Conservation (phyloP, 2,888 invertebrate genomes). For the Dione vanillae region DNA sequence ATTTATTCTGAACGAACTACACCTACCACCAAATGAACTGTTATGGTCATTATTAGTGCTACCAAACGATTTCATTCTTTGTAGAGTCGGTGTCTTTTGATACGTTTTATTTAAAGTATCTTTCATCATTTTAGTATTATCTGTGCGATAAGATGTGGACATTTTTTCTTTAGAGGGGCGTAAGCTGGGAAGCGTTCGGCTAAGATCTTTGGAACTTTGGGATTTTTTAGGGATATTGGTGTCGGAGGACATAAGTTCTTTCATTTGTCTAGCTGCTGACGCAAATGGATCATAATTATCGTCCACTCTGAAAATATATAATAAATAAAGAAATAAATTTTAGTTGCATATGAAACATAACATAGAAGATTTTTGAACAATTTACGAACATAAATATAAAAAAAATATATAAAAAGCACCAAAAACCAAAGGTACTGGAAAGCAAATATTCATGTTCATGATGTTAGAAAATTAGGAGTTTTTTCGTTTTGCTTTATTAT, state of each 20-base stretch:
- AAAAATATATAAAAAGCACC: too few species aligned
- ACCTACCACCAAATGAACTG: slow-evolving; percentile 70
- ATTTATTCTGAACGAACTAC: slow-evolving; percentile 77
- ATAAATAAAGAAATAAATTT: slow-evolving; percentile 40
- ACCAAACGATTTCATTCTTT: slow-evolving; percentile 81
- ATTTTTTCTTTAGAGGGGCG: slow-evolving; percentile 72
- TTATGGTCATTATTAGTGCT: slow-evolving; percentile 72
- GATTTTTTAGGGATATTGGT: slow-evolving; percentile 80
- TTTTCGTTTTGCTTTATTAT: too few species aligned
- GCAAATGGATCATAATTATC: slow-evolving; percentile 90
- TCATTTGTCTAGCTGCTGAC: slow-evolving; percentile 92
- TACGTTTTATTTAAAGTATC: slow-evolving; percentile 80
- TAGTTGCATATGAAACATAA: too few species aligned
- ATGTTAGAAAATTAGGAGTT: too few species aligned
- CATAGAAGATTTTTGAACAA: too few species aligned
- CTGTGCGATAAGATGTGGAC: slow-evolving; percentile 61
- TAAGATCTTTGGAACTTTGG: slow-evolving; percentile 72
- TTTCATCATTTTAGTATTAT: slow-evolving; percentile 78
- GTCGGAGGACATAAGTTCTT: slow-evolving; percentile 90
- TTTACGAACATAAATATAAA: too few species aligned
- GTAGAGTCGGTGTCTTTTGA: slow-evolving; percentile 80
- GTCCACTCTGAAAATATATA: slow-evolving; percentile 70
- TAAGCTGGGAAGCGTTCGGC: slow-evolving; percentile 74
- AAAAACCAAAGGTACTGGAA: too few species aligned
- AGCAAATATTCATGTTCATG: too few species aligned